These are phyloP conservation scores for Butorides virescens DNA, from an alignment of 2,113 vertebrate species.

Conservation along the genomic window DNA sequence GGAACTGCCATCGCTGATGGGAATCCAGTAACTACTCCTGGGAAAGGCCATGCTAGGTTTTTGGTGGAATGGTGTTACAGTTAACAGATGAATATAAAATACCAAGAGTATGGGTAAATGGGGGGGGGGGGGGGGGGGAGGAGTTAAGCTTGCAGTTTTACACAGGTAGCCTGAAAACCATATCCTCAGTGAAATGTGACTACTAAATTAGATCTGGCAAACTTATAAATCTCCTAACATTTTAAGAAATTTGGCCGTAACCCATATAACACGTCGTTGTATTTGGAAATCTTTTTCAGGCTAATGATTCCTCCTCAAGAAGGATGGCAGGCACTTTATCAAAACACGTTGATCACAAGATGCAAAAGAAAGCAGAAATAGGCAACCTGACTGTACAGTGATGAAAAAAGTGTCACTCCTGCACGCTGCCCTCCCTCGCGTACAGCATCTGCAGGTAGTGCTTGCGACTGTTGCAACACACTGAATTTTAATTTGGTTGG, in stretches of 20 bases:
- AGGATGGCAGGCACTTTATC: background rate
- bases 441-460: background rate
- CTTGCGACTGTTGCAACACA: background rate
- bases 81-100: background rate
- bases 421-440: background rate
- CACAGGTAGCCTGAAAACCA: background rate
- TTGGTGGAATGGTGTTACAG: background rate
- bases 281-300: background rate
- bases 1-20: background rate
- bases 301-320: background rate
- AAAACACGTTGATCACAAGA: background rate
- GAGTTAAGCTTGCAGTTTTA: background rate
- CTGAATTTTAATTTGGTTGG: background rate
- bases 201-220: background rate
- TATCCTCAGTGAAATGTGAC: background rate
- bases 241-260: background rate
- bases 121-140: too few relatives aligned
- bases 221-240: background rate
- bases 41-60: background rate
- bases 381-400: background rate
- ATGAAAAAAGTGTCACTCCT: background rate
- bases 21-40: background rate
- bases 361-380: background rate
- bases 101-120: background rate
- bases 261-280: accelerated